phyloP scores from a whole-genome alignment of 2,113 vertebrate species.

The Solenodon paradoxus region DNA sequence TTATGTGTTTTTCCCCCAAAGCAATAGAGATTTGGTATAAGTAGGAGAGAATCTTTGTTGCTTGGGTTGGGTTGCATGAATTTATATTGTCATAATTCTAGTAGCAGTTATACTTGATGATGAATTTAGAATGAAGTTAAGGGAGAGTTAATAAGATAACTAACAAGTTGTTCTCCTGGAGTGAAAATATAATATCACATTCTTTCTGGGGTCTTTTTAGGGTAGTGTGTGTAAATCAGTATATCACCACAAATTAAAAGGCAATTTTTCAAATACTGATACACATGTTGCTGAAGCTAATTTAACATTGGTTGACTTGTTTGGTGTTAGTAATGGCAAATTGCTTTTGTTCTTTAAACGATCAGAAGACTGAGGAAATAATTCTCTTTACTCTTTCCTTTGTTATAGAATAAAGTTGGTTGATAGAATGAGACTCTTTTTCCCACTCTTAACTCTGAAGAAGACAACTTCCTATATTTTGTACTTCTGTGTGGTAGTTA shows the following conservation, averaged over 20 bases:
- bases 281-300: neutral
- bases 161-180: neutral
- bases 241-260: slow-evolving; percentile 25
- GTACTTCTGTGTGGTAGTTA: slow-evolving; percentile 69
- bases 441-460: neutral
- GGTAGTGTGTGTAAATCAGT: neutral
- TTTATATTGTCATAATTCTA: neutral
- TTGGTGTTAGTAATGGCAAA: neutral
- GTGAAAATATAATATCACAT: neutral
- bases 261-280: neutral
- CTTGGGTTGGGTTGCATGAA: neutral
- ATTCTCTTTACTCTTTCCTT: neutral
- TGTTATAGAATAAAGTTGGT: neutral
- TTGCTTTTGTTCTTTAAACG: neutral
- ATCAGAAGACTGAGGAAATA: neutral
- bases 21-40: neutral
- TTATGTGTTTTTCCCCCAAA: slow-evolving; percentile 14
- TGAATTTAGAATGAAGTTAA: neutral
- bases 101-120: neutral
- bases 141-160: neutral
- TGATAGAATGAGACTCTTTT: neutral
- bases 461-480: slow-evolving; percentile 70
- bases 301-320: neutral
- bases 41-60: neutral
- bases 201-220: neutral